These are phyloP conservation scores for Eulithis prunata DNA, from an alignment of 2,888 invertebrate species.

Conservation along the genomic window DNA sequence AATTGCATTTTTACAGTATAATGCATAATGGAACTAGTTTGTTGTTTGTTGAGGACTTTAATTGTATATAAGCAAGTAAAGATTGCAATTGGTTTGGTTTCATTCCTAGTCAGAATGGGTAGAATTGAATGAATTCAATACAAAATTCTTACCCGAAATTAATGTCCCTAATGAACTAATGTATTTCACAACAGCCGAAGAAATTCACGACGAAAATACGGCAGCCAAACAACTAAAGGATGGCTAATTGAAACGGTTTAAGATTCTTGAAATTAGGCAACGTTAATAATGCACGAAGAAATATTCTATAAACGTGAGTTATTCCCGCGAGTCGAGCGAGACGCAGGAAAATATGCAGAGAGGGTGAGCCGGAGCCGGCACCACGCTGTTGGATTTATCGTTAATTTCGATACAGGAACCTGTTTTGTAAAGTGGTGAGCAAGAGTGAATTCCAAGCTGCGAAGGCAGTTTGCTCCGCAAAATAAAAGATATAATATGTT, in stretches of 20 bases:
- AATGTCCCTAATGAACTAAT: background rate
- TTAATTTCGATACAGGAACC: constrained; percentile 77
- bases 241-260: constrained; percentile 39
- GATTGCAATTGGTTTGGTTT: background rate
- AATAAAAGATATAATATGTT: constrained; percentile 82
- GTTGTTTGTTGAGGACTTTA: background rate
- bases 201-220: constrained; percentile 13
- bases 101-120: background rate
- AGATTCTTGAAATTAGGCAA: constrained; percentile 40
- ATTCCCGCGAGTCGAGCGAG: constrained; percentile 47
- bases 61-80: too few relatives aligned
- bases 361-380: constrained; percentile 55
- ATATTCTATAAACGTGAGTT: constrained; percentile 49
- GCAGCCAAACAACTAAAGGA: constrained; percentile 22
- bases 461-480: constrained; percentile 69
- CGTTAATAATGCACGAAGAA: constrained; percentile 42
- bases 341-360: constrained; percentile 67
- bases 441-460: constrained; percentile 52
- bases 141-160: background rate
- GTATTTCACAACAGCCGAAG: background rate
- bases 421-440: constrained; percentile 71
- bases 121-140: background rate
- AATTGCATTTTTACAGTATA: background rate
- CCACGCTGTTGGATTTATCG: constrained; percentile 70
- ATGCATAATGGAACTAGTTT: background rate